Conservation (phyloP, 2,113 vertebrate genomes). For the Manacus vitellinus region DNA sequence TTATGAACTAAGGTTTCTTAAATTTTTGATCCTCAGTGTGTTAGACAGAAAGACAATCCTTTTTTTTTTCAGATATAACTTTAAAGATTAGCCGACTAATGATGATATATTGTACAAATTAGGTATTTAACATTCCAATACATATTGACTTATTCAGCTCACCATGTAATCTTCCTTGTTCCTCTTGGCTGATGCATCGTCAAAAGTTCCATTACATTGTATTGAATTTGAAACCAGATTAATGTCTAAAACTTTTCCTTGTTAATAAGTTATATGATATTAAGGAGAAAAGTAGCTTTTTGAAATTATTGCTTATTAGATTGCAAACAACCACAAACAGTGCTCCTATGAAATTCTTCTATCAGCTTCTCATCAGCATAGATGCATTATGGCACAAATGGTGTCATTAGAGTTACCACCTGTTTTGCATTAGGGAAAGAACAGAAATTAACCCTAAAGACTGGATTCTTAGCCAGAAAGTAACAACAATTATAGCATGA, state of each 20-base stretch:
- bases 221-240: slow-evolving; percentile 43
- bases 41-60: not conserved
- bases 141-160: slow-evolving; percentile 16
- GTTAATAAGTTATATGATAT: not conserved
- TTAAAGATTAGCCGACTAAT: slow-evolving; percentile 23
- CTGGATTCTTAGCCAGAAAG: not conserved
- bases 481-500: not conserved
- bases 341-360: not conserved
- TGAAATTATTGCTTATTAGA: not conserved
- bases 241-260: slow-evolving; percentile 22
- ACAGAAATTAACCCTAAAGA: not conserved
- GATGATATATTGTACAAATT: slow-evolving; percentile 34
- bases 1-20: not conserved
- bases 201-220: slow-evolving; percentile 41
- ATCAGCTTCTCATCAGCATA: not conserved
- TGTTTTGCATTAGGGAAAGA: not conserved
- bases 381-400: not conserved
- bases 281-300: not conserved
- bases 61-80: not conserved
- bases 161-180: slow-evolving; percentile 50
- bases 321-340: not conserved
- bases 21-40: not conserved
- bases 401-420: not conserved
- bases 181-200: slow-evolving; percentile 37
- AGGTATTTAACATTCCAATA: slow-evolving; percentile 53